Conservation (phyloP, 2,888 invertebrate genomes). For the Dryadula phaetusa region DNA sequence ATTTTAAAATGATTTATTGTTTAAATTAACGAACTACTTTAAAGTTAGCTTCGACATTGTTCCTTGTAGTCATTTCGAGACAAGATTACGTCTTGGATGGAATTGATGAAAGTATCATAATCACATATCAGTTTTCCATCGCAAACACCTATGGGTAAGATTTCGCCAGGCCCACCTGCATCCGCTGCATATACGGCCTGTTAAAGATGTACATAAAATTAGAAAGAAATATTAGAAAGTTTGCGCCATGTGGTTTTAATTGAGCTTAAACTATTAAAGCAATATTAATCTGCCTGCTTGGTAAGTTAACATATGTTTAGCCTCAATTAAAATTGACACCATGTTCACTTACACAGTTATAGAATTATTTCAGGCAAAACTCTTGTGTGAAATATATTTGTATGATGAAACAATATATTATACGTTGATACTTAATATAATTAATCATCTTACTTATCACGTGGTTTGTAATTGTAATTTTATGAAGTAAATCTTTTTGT, state of each 20-base stretch:
- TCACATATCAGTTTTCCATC: slow-evolving; percentile 71
- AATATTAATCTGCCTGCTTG: background rate
- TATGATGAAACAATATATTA: too few species aligned
- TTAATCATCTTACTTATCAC: too few species aligned
- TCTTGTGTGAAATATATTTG: too few species aligned
- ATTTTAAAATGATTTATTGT: background rate
- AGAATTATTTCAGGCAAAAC: too few species aligned
- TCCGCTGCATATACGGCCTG: slow-evolving; percentile 76
- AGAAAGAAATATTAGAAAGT: background rate
- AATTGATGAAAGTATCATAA: slow-evolving; percentile 69
- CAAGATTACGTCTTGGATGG: slow-evolving; percentile 62
- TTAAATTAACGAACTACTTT: background rate
- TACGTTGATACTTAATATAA: too few species aligned
- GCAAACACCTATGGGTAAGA: slow-evolving; percentile 75
- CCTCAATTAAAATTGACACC: background rate
- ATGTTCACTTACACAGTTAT: too few species aligned
- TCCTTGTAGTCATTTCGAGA: slow-evolving; percentile 54
- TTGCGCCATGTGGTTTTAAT: background rate
- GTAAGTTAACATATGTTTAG: background rate
- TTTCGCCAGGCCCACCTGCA: slow-evolving; percentile 62
- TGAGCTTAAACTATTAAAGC: background rate
- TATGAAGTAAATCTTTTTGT: background rate
- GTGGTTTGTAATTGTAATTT: too few species aligned
- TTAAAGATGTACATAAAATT: slow-evolving; percentile 42
- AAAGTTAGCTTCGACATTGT: slow-evolving; percentile 44